phyloP scores from a whole-genome alignment of 1,140 invertebrate genomes.

The Drosophila athabasca region DNA sequence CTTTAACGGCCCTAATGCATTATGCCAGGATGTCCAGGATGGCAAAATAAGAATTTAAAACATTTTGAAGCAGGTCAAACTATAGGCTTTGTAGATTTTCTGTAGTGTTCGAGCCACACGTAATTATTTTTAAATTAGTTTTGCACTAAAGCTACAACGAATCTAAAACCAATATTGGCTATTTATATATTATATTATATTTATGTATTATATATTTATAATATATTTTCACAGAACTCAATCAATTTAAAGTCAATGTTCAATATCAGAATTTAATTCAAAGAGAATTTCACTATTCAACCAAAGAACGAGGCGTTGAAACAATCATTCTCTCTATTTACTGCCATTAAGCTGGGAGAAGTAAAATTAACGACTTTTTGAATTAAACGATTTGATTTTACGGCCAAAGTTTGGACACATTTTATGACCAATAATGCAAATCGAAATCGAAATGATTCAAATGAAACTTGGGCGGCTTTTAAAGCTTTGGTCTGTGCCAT shows the following conservation, averaged over 20 bases:
- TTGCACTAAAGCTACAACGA: too few relatives aligned
- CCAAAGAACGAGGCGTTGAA: conserved; percentile 21
- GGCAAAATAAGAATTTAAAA: not conserved
- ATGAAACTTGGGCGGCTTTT: conserved; percentile 51
- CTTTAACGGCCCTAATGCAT: conserved; percentile 17
- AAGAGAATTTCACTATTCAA: conserved; percentile 8
- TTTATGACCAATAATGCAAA: conserved; percentile 64
- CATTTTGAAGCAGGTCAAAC: not conserved
- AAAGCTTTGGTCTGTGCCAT: conserved; percentile 12
- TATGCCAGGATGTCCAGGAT: not conserved
- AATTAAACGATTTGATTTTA: conserved; percentile 58
- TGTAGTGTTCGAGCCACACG: too few relatives aligned
- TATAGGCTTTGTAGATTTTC: too few relatives aligned
- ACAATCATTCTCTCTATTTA: conserved; percentile 33
- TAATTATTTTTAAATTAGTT: too few relatives aligned
- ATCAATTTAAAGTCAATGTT: not conserved
- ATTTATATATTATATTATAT: too few relatives aligned
- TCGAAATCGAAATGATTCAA: conserved; percentile 57
- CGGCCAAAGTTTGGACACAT: conserved; percentile 51
- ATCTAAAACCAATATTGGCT: too few relatives aligned
- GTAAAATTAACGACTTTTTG: conserved; percentile 50
- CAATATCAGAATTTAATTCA: conserved; percentile 12
- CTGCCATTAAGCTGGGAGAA: conserved; percentile 11
- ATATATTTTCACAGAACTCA: too few relatives aligned
- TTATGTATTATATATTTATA: too few relatives aligned